Evolutionary conservation across 92 coral and sea anemone species (phyloP).

Genomic region (Zoanthus gigantus): DNA sequence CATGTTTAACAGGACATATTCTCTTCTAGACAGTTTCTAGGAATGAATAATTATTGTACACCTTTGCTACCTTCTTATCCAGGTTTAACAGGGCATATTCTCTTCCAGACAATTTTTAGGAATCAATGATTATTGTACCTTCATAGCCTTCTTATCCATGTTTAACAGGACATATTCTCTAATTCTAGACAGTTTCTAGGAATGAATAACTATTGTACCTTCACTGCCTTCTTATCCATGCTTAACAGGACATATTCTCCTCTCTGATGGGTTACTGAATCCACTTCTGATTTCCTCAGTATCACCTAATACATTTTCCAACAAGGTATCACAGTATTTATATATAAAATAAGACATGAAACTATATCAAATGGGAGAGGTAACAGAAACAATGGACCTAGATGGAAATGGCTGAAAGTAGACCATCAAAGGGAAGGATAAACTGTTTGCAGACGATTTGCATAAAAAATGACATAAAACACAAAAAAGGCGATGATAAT

Average conservation of each 20-base stretch:
- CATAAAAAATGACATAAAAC: no score
- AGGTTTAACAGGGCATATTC: conserved; percentile 78
- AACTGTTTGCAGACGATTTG: no score
- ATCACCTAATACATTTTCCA: conserved; percentile 68
- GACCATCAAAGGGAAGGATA: no score
- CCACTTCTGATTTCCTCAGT: conserved; percentile 67
- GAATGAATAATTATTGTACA: conserved; percentile 6
- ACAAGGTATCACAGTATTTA: not conserved
- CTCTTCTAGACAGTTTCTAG: conserved; percentile 13
- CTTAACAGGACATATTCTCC: conserved; percentile 75
- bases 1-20: conserved; percentile 81
- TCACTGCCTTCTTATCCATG: conserved; percentile 84
- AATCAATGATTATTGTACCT: conserved; percentile 59
- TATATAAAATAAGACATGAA: not conserved
- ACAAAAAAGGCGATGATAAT: no score
- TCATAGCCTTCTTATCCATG: conserved; percentile 84
- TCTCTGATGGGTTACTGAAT: conserved; percentile 65
- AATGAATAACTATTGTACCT: conserved; percentile 60
- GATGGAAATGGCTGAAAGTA: no score
- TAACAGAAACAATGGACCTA: no score
- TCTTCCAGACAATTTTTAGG: not conserved
- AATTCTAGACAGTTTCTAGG: not conserved
- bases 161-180: conserved; percentile 75
- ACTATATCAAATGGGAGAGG: no score
- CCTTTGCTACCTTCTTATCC: conserved; percentile 89